Percentiles rank a stretch among this genome's conserved stretches.
phyloP scores from a whole-genome alignment of 2,797 vertebrate species.

The Emys orbicularis region DNA sequence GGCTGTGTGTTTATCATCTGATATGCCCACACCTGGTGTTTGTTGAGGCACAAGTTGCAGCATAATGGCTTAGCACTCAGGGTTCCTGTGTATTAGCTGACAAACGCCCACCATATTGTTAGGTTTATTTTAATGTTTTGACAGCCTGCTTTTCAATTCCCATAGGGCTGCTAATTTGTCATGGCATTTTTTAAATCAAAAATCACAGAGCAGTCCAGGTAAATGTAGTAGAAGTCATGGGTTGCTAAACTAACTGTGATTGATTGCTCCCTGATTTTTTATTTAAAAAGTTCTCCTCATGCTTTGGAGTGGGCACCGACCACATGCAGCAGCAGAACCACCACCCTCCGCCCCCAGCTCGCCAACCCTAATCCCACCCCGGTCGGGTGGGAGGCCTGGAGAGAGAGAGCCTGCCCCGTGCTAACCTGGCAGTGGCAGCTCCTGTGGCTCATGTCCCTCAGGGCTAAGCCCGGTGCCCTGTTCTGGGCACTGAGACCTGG shows the following conservation, averaged over 20 bases:
- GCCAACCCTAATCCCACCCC: too few species aligned
- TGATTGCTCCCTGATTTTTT: too few species aligned
- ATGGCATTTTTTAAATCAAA: too few species aligned
- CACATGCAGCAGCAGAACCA: neutral
- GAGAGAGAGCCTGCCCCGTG: neutral
- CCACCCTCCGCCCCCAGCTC: too few species aligned
- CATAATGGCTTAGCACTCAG: neutral
- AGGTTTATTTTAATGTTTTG: neutral
- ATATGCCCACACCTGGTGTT: too few species aligned
- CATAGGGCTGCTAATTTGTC: too few species aligned
- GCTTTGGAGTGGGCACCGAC: neutral
- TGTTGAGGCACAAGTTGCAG: neutral
- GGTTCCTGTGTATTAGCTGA: neutral
- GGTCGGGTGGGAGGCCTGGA: rapidly evolving
- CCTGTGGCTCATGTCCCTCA: neutral
- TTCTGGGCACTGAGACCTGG: neutral
- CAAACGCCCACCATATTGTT: too few species aligned
- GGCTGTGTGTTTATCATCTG: too few species aligned
- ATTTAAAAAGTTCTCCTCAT: neutral
- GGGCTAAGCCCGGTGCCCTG: too few species aligned
- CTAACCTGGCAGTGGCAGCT: neutral
- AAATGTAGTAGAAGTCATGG: neutral
- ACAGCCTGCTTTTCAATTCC: neutral
- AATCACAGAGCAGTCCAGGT: neutral
- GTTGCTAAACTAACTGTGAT: neutral